Base-by-base conservation (phyloP, 2,888 invertebrate species). In the Dusona sp. region DNA sequence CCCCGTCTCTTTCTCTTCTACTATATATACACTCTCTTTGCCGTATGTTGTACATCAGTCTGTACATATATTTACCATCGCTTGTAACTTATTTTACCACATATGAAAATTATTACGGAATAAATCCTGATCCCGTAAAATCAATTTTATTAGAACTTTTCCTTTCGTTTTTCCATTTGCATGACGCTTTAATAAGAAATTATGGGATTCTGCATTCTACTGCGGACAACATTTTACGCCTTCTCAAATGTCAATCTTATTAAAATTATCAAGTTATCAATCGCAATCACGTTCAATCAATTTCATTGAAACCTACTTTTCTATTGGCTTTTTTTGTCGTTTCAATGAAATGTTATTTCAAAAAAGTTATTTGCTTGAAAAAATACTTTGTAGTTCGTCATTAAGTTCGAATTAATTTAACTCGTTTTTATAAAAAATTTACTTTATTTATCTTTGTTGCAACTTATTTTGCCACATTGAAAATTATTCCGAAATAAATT, bases 1-100 rank as follows among this genome's bases (percentile, higher is more conserved):
- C 25, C 61, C 13, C 29, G 1, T 87, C 81, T 86, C 83, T 83
- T 61, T 25, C 61, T 79, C 38, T 48, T 7, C 29, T 57, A 68
- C 64, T 45, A 22, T 42, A 61, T 70, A 36, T 13, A 2, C 42
- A 22, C 65, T 1, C 42, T 22, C 36, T 22, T 54, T 6, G 3
- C 38, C n/a, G 42, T n/a, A 36, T 25, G 11, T 79, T 79, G 54
- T 42, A 45, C 36, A 73, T 65, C 48, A 54, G 13, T 57, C 33
- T 33, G 9, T 67, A 54, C 42, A 25, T 64, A 29, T 67, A 48
- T 83, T 48, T 57, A 75, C 72, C 22, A 29, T 54, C 19, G 25
- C 51, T 7, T 42, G 42, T 54, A 77, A 77, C 75, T 48, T 72
- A 61, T 61, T 61, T 61, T 61, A 61, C 61, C 61, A 61, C 61